Evolutionary conservation across 1,140 invertebrate species (phyloP), one percentile per base, ranked within the genome.

Genomic region (Orchestia grillus): DNA sequence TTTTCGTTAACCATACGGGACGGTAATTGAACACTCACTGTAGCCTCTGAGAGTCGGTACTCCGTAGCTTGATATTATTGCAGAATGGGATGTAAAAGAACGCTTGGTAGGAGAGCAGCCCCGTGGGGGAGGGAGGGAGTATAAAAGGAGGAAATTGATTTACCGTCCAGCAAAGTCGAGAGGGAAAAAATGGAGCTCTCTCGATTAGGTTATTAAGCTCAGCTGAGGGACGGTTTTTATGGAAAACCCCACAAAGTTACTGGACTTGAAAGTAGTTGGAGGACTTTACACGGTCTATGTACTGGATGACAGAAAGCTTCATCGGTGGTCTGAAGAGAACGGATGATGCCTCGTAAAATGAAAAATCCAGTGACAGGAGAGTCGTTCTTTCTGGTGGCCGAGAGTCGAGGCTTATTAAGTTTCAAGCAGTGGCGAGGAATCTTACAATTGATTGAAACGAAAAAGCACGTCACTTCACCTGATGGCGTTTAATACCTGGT

Each of bases 121-220:
- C 36, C 28, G 92, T 45, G 43, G 44, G 43, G 36, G 92, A 94
- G 44, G 36, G 92, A 11, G 92, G 44, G 92, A 94, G 92, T 8
- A 94, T 45, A 42, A 42, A 45, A 94, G 44, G 41, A 44, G 92
- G 92, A 94, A 94, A 94, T 94, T 94, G 92, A 94, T 94, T 94
- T 94, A 94, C 92, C 92, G 92, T n/a, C 92, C 41, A 6, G 44
- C 92, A 94, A 94, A 94, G 44, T 94, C 92, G 92, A 94, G 92
- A 94, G 92, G 92, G 92, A 94, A 94, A 94, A 94, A 94, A 42
- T 94, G 44, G 40, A 44, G 92, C 92, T 94, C 44, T 94, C 92
- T 94, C 92, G 92, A 94, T 94, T 94, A 94, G 92, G 92, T 94
- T 94, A 94, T 94, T 94, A 94, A 94, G 92, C 92, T 94, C 41